A percentile compares a stretch with the other conserved stretches of the same genome.
Conservation (phyloP, 2,888 invertebrate genomes). For the Mylabris sibirica region DNA sequence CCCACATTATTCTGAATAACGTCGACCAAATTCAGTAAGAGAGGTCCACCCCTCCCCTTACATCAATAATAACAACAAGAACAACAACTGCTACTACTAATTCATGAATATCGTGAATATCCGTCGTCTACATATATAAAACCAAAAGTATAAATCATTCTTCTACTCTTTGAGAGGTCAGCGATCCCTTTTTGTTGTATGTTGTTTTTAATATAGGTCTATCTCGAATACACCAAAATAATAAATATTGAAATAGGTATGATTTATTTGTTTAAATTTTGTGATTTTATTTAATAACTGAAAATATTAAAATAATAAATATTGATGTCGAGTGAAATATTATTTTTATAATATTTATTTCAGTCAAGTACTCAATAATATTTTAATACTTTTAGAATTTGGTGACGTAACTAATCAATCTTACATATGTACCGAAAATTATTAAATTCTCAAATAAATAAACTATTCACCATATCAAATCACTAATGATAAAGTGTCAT, state of each 20-base stretch:
- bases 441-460: not conserved
- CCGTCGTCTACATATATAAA: not conserved
- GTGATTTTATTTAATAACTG: not conserved
- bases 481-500: not conserved
- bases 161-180: conserved; percentile 32
- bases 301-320: not conserved
- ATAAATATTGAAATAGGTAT: not conserved
- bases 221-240: not conserved
- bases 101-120: not conserved
- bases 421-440: not conserved
- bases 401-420: not conserved
- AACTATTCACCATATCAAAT: not conserved
- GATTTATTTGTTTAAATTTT: not conserved
- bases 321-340: not conserved
- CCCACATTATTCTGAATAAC: conserved; percentile 42
- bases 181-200: conserved; percentile 29
- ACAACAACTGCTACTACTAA: not conserved
- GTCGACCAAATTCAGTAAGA: conserved; percentile 21
- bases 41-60: conserved; percentile 2
- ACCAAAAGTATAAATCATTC: conserved; percentile 34
- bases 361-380: not conserved
- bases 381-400: not conserved
- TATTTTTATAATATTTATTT: not conserved
- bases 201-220: not conserved
- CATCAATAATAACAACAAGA: not conserved